Base-by-base conservation (phyloP, 2,888 invertebrate genomes). In the Dasypogon diadema region DNA sequence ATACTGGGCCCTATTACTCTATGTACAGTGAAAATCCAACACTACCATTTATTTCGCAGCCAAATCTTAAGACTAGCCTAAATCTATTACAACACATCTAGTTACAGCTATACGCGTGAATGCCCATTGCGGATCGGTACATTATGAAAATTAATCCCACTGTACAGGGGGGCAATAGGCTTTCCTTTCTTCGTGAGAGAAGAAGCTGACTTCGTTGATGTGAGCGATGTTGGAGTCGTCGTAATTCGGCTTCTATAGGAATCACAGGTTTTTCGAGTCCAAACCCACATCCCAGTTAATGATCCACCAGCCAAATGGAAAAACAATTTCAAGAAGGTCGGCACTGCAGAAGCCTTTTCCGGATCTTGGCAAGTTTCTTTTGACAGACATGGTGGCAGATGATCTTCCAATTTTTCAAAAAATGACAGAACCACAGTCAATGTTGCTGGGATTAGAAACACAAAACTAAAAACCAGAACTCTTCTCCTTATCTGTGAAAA, bases 191-290 rank as follows among this genome's bases (percentile, higher is more conserved):
- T 85, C 70, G 83, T 82, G 80, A 84, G 77, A 2, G 83, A 80
- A 2, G 80, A 79, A 1, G 81, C 80, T 16, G 83, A 80, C 58
- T 85, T 85, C 12, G 60, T 30, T 26, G 75, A 60, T 46, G 46
- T 55, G 30, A 56, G 22, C 21, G 75, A 48, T 16, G 74, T 34
- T 1, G 48, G 58, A 1, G 60, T 46, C 6, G 75, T 22, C 14
- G 74, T 70, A 24, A 79, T 77, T 0, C 85, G 83, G 75, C 81
- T 84, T 58, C 85, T 83, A 76, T 85, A 86, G 12, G 85, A 85
- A 22, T 85, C 84, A 75, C 86, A 86, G 1, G 86, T 86, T 60
- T 86, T 86, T 24, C 85, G 83, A 1, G 86, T 85, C 86, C 86
- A 86, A 14, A 86, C 86, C 86, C 86, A 86, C 83, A 85, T 83